Evolutionary conservation across 2,888 invertebrate species (phyloP), one percentile per base, ranked within the genome.

Genomic region (Hololepta plana): DNA sequence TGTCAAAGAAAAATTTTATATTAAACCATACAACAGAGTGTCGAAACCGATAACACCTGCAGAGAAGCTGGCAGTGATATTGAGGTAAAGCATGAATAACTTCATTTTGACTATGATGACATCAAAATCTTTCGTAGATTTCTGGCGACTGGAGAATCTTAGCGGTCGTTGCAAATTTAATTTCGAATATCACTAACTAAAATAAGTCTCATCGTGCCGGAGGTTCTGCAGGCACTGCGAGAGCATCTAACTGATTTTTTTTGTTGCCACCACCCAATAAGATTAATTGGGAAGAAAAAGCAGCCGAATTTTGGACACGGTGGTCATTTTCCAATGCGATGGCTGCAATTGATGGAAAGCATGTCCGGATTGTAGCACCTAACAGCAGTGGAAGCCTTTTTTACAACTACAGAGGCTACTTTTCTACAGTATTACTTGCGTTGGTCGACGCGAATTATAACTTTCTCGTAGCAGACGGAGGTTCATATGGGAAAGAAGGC

Each of bases 301-400:
- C 22, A 8, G 9, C 7, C 7, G 9, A 21, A 21, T 8, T 21
- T 21, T 21, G 22, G 22, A 21, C 22, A 14, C 24, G 27, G 13
- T 35, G 35, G 35, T 21, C 31, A 23, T 35, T 35, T 29, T 32
- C 35, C 12, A 35, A 35, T 24, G 34, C 32, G 15, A 16, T 35
- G 14, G 28, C 27, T 17, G 34, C 30, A 15, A 22, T 35, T 4
- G 34, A 35, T 24, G 35, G 32, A 9, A 35, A 35, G 14, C 35
- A 32, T 29, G 23, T 33, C 15, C 28, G 28, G 17, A 31, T 31
- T 10, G 25, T 31, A 23, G 27, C 15, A 10, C 33, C 34, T 7
- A 11, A 11, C 9, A 35, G 29, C 14, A 23, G 13, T 15, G 35
- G 32, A 17, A 29, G 28, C 9, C 20, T 33, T 10, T 35, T 22